These are phyloP conservation scores for Amphiprion clarkii DNA, from an alignment of 2,797 vertebrate species.

Conservation along the genomic window DNA sequence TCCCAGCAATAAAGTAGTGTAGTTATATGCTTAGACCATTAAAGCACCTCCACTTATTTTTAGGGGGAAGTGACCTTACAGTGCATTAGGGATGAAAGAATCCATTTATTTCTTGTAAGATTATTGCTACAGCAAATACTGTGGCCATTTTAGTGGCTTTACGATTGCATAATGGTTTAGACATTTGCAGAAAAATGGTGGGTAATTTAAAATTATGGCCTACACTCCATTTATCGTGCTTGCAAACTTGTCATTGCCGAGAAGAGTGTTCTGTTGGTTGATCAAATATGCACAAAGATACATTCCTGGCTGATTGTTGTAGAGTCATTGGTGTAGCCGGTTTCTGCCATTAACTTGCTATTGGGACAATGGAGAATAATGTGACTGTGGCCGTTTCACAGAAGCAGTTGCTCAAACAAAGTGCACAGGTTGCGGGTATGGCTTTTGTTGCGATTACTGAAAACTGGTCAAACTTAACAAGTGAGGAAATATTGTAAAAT, in stretches of 20 bases:
- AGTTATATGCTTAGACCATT: not conserved
- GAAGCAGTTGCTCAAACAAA: not conserved
- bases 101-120: not conserved
- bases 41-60: not conserved
- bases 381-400: not conserved
- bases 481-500: not conserved
- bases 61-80: not conserved
- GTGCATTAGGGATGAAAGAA: constrained; percentile 7
- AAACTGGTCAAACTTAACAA: not conserved
- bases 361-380: not conserved
- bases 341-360: not conserved
- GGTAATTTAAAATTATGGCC: not conserved
- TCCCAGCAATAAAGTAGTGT: not conserved
- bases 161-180: not conserved
- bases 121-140: not conserved
- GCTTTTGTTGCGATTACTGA: not conserved
- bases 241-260: not conserved
- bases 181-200: not conserved
- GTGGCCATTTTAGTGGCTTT: not conserved
- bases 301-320: not conserved
- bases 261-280: not conserved
- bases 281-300: too few species aligned
- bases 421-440: too few species aligned
- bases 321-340: not conserved
- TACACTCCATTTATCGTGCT: not conserved